phyloP scores from a whole-genome alignment of 1,140 invertebrate genomes.

The Sinella curviseta region DNA sequence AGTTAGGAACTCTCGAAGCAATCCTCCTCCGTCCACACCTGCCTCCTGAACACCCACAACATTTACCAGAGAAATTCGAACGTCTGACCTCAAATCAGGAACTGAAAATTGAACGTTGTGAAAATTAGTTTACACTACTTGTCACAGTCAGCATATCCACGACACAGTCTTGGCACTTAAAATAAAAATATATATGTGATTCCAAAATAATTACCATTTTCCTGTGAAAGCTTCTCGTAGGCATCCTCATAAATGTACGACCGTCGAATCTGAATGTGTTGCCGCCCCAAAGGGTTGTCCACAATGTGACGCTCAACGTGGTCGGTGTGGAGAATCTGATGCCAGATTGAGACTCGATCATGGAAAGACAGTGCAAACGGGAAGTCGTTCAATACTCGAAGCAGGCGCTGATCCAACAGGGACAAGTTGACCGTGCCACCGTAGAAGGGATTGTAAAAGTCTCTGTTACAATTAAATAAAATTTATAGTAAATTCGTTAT shows the following conservation, averaged over 20 bases:
- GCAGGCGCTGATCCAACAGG: constrained; percentile 80
- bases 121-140: constrained; percentile 28
- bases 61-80: constrained; percentile 87
- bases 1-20: constrained; percentile 84
- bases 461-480: too few relatives aligned
- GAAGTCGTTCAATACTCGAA: constrained; percentile 84
- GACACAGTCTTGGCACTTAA: constrained; percentile 31
- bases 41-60: constrained; percentile 87
- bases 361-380: constrained; percentile 91
- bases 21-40: constrained; percentile 93
- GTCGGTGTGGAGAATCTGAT: constrained; percentile 71
- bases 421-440: constrained; percentile 76
- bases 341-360: constrained; percentile 81
- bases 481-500: too few relatives aligned
- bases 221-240: constrained; percentile 85
- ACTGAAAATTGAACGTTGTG: constrained; percentile 64
- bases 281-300: constrained; percentile 73
- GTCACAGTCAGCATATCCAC: too few relatives aligned
- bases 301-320: constrained; percentile 68
- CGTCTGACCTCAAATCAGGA: constrained; percentile 78
- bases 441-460: too few relatives aligned
- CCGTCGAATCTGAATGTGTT: constrained; percentile 78
- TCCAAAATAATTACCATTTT: constrained; percentile 68
- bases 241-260: constrained; percentile 97
- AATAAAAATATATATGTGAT: neutral